Evolutionary conservation across 2,888 invertebrate genomes (phyloP), one percentile per base, ranked within the genome.

Genomic region (Pandemis cinnamomeana): DNA sequence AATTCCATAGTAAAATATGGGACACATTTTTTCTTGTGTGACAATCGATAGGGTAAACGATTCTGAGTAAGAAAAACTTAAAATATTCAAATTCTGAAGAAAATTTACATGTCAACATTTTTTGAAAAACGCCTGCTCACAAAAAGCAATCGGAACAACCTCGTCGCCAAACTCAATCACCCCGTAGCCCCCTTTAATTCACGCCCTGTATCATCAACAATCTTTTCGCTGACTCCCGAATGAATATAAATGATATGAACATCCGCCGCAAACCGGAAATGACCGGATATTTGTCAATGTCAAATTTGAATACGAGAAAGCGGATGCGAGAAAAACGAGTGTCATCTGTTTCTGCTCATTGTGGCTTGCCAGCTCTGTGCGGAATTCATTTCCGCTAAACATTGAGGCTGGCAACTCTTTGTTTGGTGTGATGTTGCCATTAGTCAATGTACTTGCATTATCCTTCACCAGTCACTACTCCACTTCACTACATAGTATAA

Each of bases 201-300:
- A 80, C 83, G 82, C 86, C 86, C 87, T 82, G 81, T 42, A 87
- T 84, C 81, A 82, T 80, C 75, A 83, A 81, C 78, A 81, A 84
- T 86, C 83, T 87, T 87, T 82, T 83, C 85, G 84, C 87, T 86
- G 86, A 83, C 85, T 87, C 86, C 87, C 86, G 88, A 91, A 91
- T 90, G 90, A 91, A 91, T 91, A 92, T 87, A 92, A 92, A 91
- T 90, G 91, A 91, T 87, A 87, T 88, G 88, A 88, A 91, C 89
- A 90, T 91, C 91, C 91, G 75, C 76, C 82, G 76, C 77, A 78
- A 90, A 82, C 77, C 88, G 92, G 92, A 92, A 91, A 91, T 89
- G 86, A 86, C 91, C 90, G 89, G 84, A 84, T 87, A 93, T 93
- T 91, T 92, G 92, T 92, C 93, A 91, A 81, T 89, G 92, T 93